Evolutionary conservation across 2,888 invertebrate genomes (phyloP), one percentile per base, ranked within the genome.

Genomic region (Frankliniella intonsa): DNA sequence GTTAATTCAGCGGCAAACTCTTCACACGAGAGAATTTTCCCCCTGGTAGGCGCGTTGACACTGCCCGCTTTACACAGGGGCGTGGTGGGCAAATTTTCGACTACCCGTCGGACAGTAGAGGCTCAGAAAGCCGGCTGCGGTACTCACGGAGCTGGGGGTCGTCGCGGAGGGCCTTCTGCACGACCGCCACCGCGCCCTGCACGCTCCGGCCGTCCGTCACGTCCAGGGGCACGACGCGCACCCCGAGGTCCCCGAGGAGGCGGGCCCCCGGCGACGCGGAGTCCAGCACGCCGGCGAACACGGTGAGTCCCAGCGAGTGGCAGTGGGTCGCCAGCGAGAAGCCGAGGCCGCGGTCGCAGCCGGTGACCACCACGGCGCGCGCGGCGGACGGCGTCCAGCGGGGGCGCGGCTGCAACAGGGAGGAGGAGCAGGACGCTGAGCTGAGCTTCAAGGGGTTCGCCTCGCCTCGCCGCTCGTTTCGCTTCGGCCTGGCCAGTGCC

Each of bases 201-300:
- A 86, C 83, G 51, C 84, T 85, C 8, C 85, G 84, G 5, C 86
- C 86, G 80, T 86, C 86, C 11, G 87, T 88, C 9, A 90, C 87
- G 85, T 90, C 88, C 22, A 89, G 84, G 14, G 85, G 84, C 19
- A 88, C 83, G 0, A 89, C 86, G 80, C 86, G 85, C 19, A 89
- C 81, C 22, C 81, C 79, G 50, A 82, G 79, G 11, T 85, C 82
- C 80, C 83, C 81, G 49, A 88, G 84, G 0, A 83, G 82, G 17
- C 84, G 25, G 0, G 86, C 86, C 8, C 86, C 86, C 38, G 85
- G 85, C 0, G 87, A 86, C 82, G 86, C 81, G 2, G 83, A 82
- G 22, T 85, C 82, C 9, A 88, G 84, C 84, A 88, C 88, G 9
- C 87, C 87, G 0, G 88, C 88, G 79, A 88, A 85, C 12, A 88